Evolutionary conservation across 1,140 invertebrate genomes (phyloP).

Genomic region (Eumaeus atala): DNA sequence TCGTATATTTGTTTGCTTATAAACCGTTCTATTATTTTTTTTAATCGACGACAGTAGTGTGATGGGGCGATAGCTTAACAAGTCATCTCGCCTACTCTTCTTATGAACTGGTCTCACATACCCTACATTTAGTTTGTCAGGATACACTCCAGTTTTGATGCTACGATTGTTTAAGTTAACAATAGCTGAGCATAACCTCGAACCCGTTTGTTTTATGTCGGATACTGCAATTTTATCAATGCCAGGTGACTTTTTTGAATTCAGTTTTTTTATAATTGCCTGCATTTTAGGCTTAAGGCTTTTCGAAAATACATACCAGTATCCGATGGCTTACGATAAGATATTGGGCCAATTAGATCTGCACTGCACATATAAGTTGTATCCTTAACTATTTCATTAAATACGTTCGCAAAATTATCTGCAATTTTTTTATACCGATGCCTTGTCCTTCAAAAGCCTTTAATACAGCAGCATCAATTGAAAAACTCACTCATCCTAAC

Average conservation of each 20-base stretch:
- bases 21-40: conserved; percentile 35
- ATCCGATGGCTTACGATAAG: conserved; percentile 14
- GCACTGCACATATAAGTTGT: conserved; percentile 23
- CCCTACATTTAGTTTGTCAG: conserved; percentile 26
- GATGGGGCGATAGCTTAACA: too few species aligned
- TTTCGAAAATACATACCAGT: conserved; percentile 28
- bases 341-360: conserved; percentile 5
- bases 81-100: too few species aligned
- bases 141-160: conserved; percentile 24
- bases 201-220: conserved; percentile 22
- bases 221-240: conserved; percentile 23
- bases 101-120: too few species aligned
- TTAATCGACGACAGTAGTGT: conserved; percentile 31
- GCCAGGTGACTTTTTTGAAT: conserved; percentile 27
- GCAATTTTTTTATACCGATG: conserved; percentile 21
- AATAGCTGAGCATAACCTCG: conserved; percentile 18
- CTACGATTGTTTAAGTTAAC: conserved; percentile 26
- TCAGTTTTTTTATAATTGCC: conserved; percentile 27
- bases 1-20: conserved; percentile 29
- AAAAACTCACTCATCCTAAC: conserved; percentile 25
- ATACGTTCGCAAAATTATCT: conserved; percentile 26
- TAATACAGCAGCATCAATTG: conserved; percentile 26
- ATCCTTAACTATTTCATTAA: conserved; percentile 19
- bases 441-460: too few species aligned
- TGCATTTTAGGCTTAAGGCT: conserved; percentile 17